Conservation (phyloP, 2,888 invertebrate genomes). For the Oegoconia quadripuncta region DNA sequence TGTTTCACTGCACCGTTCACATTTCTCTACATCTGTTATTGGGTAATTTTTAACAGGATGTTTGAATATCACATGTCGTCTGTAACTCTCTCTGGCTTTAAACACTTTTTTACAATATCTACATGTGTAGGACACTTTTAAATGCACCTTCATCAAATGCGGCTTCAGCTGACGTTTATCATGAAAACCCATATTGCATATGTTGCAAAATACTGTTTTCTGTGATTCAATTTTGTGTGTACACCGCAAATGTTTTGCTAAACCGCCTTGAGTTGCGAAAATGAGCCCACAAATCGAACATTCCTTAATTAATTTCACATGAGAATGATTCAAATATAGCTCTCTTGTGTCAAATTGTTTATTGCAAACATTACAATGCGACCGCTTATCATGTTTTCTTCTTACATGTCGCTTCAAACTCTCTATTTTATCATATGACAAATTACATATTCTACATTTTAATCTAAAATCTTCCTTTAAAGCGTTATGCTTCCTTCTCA, state of each 20-base stretch:
- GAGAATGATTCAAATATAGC: constrained; percentile 55
- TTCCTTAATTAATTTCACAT: constrained; percentile 53
- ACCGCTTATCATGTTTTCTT: constrained; percentile 59
- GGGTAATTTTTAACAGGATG: constrained; percentile 36
- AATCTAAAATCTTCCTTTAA: constrained; percentile 56
- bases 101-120: constrained; percentile 55
- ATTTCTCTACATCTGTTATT: constrained; percentile 40
- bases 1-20: constrained; percentile 52
- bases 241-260: constrained; percentile 61
- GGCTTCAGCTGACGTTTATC: constrained; percentile 59
- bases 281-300: constrained; percentile 62
- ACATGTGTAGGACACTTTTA: constrained; percentile 63
- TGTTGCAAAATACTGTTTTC: constrained; percentile 54
- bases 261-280: constrained; percentile 56
- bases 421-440: constrained; percentile 70
- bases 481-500: constrained; percentile 67
- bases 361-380: constrained; percentile 58
- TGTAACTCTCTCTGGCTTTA: constrained; percentile 62
- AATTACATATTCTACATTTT: constrained; percentile 63
- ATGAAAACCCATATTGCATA: constrained; percentile 63
- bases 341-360: constrained; percentile 59
- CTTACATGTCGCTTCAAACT: constrained; percentile 64
- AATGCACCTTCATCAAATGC: constrained; percentile 61
- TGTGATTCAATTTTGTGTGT: constrained; percentile 59
- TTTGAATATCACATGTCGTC: constrained; percentile 57